These are phyloP conservation scores for Pseudococcus jackbeardsleyi DNA, from an alignment of 2,888 invertebrate genomes.

Conservation along the genomic window DNA sequence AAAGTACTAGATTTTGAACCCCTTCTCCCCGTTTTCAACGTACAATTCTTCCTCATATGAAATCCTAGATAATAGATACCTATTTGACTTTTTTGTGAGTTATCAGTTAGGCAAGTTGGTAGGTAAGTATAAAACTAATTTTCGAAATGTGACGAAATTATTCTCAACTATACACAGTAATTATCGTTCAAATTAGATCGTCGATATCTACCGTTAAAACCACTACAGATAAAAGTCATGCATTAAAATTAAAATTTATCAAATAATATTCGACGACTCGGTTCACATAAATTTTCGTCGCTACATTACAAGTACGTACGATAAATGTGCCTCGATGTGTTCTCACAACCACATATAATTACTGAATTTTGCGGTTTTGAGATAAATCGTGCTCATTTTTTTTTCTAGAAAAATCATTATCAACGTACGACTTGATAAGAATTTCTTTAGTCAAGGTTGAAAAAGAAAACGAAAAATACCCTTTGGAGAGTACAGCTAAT, in stretches of 20 bases:
- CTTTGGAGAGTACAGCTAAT: not conserved
- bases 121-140: no score
- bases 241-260: constrained; percentile 18
- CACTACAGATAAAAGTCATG: not conserved
- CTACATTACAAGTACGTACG: not conserved
- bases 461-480: not conserved
- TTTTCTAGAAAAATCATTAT: not conserved
- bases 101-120: no score
- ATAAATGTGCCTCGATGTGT: not conserved
- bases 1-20: no score
- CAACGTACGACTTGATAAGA: not conserved
- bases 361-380: not conserved
- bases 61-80: no score
- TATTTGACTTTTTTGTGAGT: no score
- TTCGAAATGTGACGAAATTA: no score
- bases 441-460: not conserved
- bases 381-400: not conserved
- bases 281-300: not conserved
- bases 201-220: constrained; percentile 19
- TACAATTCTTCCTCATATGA: no score
- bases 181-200: not conserved
- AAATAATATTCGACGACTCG: constrained; percentile 36
- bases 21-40: no score
- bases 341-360: not conserved
- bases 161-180: not conserved